Evolutionary conservation across 2,113 vertebrate genomes (phyloP).

Genomic region (Brachyhypopomus occidentalis): DNA sequence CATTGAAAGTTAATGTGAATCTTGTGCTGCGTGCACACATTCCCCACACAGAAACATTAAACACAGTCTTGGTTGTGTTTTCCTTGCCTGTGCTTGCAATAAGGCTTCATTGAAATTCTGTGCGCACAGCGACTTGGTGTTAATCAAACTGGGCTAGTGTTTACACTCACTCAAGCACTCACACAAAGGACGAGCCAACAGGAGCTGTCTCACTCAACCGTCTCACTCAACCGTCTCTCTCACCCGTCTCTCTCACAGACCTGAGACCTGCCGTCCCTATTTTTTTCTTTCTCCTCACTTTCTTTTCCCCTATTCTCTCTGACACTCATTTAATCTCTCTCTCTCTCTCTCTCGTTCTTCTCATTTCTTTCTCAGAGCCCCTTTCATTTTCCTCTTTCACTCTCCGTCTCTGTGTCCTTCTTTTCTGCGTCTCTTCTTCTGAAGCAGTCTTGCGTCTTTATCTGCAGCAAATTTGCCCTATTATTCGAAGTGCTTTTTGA

Average conservation of each 20-base stretch:
- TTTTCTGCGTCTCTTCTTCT: constrained; percentile 6
- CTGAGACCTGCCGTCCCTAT: constrained; percentile 38
- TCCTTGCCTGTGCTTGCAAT: constrained; percentile 46
- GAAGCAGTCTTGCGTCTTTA: constrained; percentile 12
- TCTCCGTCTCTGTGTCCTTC: background rate
- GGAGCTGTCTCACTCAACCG: no score
- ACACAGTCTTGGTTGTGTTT: constrained; percentile 42
- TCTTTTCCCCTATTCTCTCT: constrained; percentile 21
- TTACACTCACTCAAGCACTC: constrained; percentile 53
- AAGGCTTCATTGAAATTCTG: constrained; percentile 67
- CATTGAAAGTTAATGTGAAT: constrained; percentile 11
- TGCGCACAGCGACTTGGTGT: constrained; percentile 55
- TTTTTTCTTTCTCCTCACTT: background rate
- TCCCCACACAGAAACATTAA: background rate
- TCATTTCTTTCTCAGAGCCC: background rate
- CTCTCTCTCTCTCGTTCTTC: background rate
- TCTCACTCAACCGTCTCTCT: constrained; percentile 50
- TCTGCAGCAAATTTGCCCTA: background rate
- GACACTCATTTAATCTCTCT: background rate
- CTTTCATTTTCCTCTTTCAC: background rate
- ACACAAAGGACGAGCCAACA: constrained; percentile 61
- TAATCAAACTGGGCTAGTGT: constrained; percentile 61
- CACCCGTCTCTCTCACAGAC: constrained; percentile 54
- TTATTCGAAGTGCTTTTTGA: background rate
- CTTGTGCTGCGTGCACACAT: background rate